These are phyloP conservation scores for Panulirus ornatus DNA, from an alignment of 1,140 invertebrate species.

Conservation along the genomic window DNA sequence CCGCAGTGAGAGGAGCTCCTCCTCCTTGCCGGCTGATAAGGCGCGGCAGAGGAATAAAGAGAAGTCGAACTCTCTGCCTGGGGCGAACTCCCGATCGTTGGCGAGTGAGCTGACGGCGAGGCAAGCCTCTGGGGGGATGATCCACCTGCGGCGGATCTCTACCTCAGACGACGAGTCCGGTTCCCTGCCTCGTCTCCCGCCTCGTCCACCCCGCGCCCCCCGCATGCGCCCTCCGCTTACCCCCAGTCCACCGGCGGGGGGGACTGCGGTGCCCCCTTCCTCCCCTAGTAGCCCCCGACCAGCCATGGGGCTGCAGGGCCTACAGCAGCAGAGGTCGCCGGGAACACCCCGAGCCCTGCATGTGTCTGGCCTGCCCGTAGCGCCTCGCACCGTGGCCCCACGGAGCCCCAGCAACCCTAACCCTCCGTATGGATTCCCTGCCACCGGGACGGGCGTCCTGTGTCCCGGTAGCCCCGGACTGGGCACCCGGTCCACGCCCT, in stretches of 20 bases:
- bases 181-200: slow-evolving; percentile 68
- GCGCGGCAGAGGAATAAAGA: slow-evolving; percentile 26
- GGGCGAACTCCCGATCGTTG: slow-evolving; percentile 63
- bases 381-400: slow-evolving; percentile 70
- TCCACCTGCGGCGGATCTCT: background rate
- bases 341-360: slow-evolving; percentile 46
- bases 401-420: slow-evolving; percentile 74
- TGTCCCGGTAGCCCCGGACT: slow-evolving; percentile 48
- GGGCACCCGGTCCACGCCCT: slow-evolving; percentile 39
- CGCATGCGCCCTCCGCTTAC: slow-evolving; percentile 61
- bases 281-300: slow-evolving; percentile 63
- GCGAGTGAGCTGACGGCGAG: slow-evolving; percentile 14
- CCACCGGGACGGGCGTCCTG: slow-evolving; percentile 30
- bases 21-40: background rate
- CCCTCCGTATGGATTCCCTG: slow-evolving; percentile 65
- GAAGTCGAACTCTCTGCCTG: slow-evolving; percentile 73
- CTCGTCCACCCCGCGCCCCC: slow-evolving; percentile 68
- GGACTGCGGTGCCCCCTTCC: slow-evolving; percentile 33
- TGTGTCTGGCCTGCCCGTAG: slow-evolving; percentile 60
- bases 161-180: slow-evolving; percentile 61
- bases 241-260: slow-evolving; percentile 57
- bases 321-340: slow-evolving; percentile 70
- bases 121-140: background rate
- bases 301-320: slow-evolving; percentile 72
- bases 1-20: slow-evolving; percentile 24